phyloP scores from a whole-genome alignment of 2,113 vertebrate species.

The Prionailurus bengalensis region DNA sequence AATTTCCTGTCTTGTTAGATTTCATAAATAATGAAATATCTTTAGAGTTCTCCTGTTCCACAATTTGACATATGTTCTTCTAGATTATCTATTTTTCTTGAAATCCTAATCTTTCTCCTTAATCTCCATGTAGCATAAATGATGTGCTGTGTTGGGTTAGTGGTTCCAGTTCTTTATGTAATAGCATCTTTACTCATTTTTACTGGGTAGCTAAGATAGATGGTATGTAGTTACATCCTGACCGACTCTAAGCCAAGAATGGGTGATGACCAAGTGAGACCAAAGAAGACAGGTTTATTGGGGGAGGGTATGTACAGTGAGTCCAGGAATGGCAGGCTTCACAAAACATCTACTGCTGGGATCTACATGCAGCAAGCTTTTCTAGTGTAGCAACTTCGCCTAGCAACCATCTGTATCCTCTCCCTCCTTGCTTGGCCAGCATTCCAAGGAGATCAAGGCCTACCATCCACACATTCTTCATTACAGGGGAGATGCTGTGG shows the following conservation, averaged over 20 bases:
- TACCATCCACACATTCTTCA: not conserved
- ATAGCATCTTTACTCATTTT: conserved; percentile 16
- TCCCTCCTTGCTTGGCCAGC: not conserved
- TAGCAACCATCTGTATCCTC: not conserved
- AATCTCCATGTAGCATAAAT: not conserved
- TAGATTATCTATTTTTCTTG: not conserved
- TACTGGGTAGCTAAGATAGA: not conserved
- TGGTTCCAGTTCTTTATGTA: not conserved
- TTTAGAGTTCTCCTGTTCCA: not conserved
- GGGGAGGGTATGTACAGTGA: not conserved
- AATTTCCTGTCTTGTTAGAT: not conserved
- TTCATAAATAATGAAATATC: not conserved
- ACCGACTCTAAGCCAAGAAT: not conserved
- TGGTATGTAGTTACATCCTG: not conserved
- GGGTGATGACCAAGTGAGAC: not conserved
- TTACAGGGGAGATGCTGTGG: not conserved
- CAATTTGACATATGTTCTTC: not conserved
- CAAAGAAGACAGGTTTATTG: not conserved
- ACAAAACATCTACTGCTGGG: not conserved
- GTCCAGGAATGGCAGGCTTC: not conserved
- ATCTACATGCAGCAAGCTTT: not conserved
- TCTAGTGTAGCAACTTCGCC: not conserved
- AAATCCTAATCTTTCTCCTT: not conserved
- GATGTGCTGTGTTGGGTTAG: not conserved
- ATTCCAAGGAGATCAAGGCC: not conserved